Base-by-base conservation (phyloP, 1,140 invertebrate species). In the Nephila pilipes region DNA sequence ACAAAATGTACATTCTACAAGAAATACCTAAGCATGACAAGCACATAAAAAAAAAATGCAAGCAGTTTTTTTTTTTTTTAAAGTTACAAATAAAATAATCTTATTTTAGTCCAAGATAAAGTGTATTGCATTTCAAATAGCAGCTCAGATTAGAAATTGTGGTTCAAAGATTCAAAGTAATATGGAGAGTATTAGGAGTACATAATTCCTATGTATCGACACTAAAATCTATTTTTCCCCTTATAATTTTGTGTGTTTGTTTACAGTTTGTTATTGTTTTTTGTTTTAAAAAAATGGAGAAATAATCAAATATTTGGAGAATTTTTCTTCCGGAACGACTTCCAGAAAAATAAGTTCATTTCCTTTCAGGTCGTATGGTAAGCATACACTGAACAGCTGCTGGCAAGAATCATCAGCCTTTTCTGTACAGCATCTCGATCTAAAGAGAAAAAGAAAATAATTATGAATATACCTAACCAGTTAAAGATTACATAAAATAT, bases 401-500 rank as follows among this genome's bases (percentile, higher is more conserved):
- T 89, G 32, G 85, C 54, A 22, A 89, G 85, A 25, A 93, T 89
- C 55, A 65, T 60, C 55, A 93, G 18, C 32, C 92, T 80, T 38
- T 85, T 88, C 83, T 88, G 57, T 14, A 93, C 92, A 54, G 92
- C 92, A 88, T 89, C 85, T 22, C 79, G 85, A 88, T 93, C 92
- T 93, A 36, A 29, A 75, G 38, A 57, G 57, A 1, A 32, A 81
- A 14, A 22, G 2, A 14, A 83, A 55, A 25, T 25, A 65, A 29
- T 25, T 12, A 65, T 14, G 63, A 65, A 65, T 20, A 58, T 58
- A 16, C 20, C 1, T 58, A 16, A 6, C 10, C 12, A 10, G 18
- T 3, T 46, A 6, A 79, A 6, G 14, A 79, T 29, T 0, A 79
- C 16, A 14, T 12, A 32, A 79, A 36, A 20, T 25, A 79, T 79